Base-by-base conservation (phyloP, 2,888 invertebrate species). In the Coenonympha arcania region DNA sequence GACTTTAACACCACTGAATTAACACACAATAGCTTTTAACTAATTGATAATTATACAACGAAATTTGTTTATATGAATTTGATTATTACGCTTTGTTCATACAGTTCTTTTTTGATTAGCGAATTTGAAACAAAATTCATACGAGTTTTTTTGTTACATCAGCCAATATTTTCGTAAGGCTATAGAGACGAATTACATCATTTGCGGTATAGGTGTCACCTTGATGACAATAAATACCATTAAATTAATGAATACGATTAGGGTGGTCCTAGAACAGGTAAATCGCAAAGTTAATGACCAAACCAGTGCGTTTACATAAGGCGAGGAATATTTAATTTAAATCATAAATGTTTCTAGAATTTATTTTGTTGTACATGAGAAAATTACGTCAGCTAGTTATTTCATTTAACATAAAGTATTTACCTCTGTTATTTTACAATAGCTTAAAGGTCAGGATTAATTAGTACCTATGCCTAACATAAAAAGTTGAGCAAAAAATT, bases 121-220 rank as follows among this genome's bases (percentile, higher is more conserved):
- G 43, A 45, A 19, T 49, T 16, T 22, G 33, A 48, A 45, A 34
- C 44, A 48, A 48, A 53, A 40, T 39, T 13, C 22, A 43, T 39
- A 48, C 41, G 39, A 45, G 48, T 52, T 40, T 24, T 43, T 45
- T 47, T 30, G 39, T 56, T 48, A 56, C 54, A 50, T 55, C 47
- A 54, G 47, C 44, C 28, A 28, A 42, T 49, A 42, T 52, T 48
- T 52, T 56, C 45, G 55, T 54, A 60, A 58, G 26, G 47, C 41
- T 48, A n/a, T n/a, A 50, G 37, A 43, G 24, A 46, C 31, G 42
- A 55, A 45, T 57, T 58, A 57, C 57, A 59, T 59, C 59, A 57
- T 42, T 54, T 48, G 52, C 52, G 31, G 50, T 50, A 15, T 13
- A 30, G 39, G 26, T 54, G 54, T 57, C 55, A 60, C 58, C 56